Conservation (phyloP, 2,797 vertebrate species). For the Eulemur mongoz region DNA sequence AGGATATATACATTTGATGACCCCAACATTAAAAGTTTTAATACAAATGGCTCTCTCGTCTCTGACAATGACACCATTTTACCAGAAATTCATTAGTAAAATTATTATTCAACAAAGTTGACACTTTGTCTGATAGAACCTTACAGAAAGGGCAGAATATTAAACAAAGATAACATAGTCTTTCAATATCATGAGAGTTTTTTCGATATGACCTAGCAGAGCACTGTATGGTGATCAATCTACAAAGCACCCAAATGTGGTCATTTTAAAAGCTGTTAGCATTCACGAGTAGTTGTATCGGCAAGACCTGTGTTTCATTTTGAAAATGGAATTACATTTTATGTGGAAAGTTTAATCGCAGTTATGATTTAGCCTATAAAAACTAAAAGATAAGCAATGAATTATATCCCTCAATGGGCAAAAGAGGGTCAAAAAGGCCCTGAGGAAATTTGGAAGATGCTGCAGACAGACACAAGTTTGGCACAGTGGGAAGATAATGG, state of each 20-base stretch:
- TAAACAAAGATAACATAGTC: not conserved
- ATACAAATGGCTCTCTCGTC: not conserved
- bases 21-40: not conserved
- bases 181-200: not conserved
- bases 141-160: not conserved
- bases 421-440: not conserved
- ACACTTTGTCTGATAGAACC: not conserved
- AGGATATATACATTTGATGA: not conserved
- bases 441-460: not conserved
- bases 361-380: slow-evolving; percentile 32
- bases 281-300: not conserved
- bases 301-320: slow-evolving; percentile 15
- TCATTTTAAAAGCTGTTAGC: not conserved
- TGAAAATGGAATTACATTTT: slow-evolving; percentile 45
- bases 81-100: slow-evolving; percentile 16
- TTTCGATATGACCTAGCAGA: not conserved
- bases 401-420: not conserved
- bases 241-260: not conserved
- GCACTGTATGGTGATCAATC: not conserved
- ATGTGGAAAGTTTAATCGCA: not conserved
- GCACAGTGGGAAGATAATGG: not conserved
- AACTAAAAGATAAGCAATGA: not conserved
- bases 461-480: not conserved
- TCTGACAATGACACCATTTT: not conserved
- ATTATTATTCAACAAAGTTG: not conserved